These are phyloP conservation scores for Xestia ashworthii DNA, from an alignment of 2,888 invertebrate genomes.

Conservation along the genomic window DNA sequence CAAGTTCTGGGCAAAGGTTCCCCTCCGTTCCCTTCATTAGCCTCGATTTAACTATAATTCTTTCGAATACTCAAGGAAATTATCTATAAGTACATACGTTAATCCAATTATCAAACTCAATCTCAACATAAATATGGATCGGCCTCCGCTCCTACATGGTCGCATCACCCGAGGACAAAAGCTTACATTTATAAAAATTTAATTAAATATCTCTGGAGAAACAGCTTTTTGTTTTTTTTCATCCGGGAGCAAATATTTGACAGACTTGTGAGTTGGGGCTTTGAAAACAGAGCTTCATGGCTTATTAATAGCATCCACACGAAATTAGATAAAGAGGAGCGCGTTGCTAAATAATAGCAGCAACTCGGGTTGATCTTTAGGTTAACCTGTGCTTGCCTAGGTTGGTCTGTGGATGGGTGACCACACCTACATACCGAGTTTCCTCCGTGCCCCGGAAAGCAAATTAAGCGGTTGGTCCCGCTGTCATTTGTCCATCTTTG, in stretches of 20 bases:
- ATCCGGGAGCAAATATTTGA: constrained; percentile 43
- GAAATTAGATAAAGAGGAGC: too few species aligned
- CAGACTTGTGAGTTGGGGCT: constrained; percentile 29
- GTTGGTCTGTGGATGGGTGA: too few species aligned
- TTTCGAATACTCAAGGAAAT: too few species aligned
- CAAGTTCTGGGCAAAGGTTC: too few species aligned
- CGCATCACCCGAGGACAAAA: neutral
- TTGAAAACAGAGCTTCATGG: neutral
- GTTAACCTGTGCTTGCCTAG: too few species aligned
- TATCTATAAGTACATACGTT: neutral
- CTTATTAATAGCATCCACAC: too few species aligned
- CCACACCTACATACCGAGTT: too few species aligned
- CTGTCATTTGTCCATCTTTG: too few species aligned
- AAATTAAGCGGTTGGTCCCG: too few species aligned
- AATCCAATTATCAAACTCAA: neutral
- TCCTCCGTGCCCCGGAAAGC: too few species aligned
- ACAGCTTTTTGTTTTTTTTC: constrained; percentile 27
- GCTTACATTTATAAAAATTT: constrained; percentile 41
- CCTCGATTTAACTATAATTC: neutral
- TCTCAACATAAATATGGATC: neutral
- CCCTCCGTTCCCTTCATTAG: neutral
- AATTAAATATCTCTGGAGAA: constrained; percentile 38
- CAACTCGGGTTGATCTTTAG: too few species aligned
- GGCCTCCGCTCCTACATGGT: neutral
- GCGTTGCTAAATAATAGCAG: too few species aligned